phyloP scores from a whole-genome alignment of 2,888 invertebrate species.

The Amphimallon solstitiale region DNA sequence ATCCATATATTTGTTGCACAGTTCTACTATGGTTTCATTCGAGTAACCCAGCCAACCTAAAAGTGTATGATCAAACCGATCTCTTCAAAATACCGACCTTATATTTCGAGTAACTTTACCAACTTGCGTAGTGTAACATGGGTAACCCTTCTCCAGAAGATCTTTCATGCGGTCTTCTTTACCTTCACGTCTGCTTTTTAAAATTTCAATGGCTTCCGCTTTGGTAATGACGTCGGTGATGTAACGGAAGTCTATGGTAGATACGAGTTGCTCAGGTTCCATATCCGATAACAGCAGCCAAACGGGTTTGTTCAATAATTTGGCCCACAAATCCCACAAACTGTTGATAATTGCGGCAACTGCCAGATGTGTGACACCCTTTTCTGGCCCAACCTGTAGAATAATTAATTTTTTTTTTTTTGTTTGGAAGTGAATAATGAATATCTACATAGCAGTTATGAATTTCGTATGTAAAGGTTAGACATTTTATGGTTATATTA shows the following conservation, averaged over 20 bases:
- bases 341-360: conserved; percentile 90
- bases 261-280: conserved; percentile 85
- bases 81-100: neutral
- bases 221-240: conserved; percentile 85
- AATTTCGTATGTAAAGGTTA: too few relatives aligned
- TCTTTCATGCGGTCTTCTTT: conserved; percentile 73
- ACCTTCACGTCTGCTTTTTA: conserved; percentile 69
- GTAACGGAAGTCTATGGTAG: conserved; percentile 86
- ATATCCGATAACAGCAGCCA: conserved; percentile 88
- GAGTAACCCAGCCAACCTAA: conserved; percentile 89
- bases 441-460: too few relatives aligned
- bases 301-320: conserved; percentile 83
- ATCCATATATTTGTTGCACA: conserved; percentile 78
- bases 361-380: conserved; percentile 89
- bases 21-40: conserved; percentile 75
- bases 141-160: conserved; percentile 77
- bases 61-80: conserved; percentile 61
- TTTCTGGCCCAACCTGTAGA: conserved; percentile 85
- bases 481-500: neutral
- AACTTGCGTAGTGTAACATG: conserved; percentile 88
- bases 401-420: neutral
- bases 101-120: conserved; percentile 64
- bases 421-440: too few relatives aligned
- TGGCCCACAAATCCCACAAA: conserved; percentile 92
- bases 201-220: conserved; percentile 80